A percentile compares a stretch with the other conserved stretches of the same genome.
Evolutionary conservation across 2,888 invertebrate species (phyloP).

Genomic region (Orgyia antiqua): DNA sequence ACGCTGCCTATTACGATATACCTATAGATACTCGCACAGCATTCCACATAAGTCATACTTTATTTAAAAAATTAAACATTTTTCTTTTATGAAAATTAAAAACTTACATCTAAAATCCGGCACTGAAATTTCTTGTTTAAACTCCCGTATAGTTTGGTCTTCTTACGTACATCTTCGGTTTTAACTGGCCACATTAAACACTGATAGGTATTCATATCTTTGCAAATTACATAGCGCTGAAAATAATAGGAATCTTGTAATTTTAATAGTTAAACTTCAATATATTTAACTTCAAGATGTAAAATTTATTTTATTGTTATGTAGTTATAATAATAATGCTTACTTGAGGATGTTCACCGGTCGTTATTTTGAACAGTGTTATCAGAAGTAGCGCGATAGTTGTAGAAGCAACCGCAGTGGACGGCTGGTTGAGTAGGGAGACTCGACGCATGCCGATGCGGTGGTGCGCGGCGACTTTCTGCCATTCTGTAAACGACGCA

Average conservation of each 20-base stretch:
- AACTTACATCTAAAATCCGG: slow-evolving; percentile 30
- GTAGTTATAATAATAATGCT: too few species aligned
- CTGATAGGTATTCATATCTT: slow-evolving; percentile 28
- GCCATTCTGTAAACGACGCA: slow-evolving; percentile 31
- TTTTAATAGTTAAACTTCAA: slow-evolving; percentile 1
- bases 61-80: too few species aligned
- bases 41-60: not conserved
- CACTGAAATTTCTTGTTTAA: slow-evolving; percentile 27
- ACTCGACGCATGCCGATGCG: slow-evolving; percentile 54
- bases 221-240: slow-evolving; percentile 39
- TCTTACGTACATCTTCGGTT: slow-evolving; percentile 15
- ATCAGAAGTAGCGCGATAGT: slow-evolving; percentile 12
- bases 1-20: too few species aligned
- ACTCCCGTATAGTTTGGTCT: slow-evolving; percentile 16
- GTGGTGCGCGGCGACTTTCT: slow-evolving; percentile 50
- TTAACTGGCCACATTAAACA: slow-evolving; percentile 40
- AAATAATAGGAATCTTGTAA: too few species aligned
- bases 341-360: slow-evolving; percentile 22
- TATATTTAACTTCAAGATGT: too few species aligned
- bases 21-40: too few species aligned
- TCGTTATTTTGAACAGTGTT: slow-evolving; percentile 10
- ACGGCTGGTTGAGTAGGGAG: slow-evolving; percentile 29
- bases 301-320: slow-evolving; percentile 3
- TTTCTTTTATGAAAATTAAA: too few species aligned
- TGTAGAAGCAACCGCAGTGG: slow-evolving; percentile 7